Conservation (phyloP, 1,140 invertebrate genomes). For the Eupristina koningsbergeri region DNA sequence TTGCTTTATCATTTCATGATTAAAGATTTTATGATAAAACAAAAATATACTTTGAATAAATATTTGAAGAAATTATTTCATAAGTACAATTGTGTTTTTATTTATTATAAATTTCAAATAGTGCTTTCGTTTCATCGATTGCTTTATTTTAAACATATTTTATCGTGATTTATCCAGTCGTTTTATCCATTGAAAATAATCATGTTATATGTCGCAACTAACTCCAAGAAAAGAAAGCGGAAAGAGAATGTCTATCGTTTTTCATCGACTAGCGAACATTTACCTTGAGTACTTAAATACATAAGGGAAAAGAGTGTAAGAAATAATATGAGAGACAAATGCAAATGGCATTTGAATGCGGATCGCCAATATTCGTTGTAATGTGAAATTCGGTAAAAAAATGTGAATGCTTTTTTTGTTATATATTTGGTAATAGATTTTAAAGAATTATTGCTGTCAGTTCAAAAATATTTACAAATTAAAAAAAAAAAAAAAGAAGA, state of each 20-base stretch:
- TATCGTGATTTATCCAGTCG: not conserved
- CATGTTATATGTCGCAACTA: constrained; percentile 29
- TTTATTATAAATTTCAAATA: constrained; percentile 26
- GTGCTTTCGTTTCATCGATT: constrained; percentile 4
- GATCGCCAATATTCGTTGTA: not conserved
- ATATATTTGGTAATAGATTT: not conserved
- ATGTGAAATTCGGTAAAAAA: constrained; percentile 24
- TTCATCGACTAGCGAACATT: constrained; percentile 38
- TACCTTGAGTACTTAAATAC: constrained; percentile 46
- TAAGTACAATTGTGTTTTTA: constrained; percentile 4
- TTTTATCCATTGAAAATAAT: constrained; percentile 20
- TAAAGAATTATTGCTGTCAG: not conserved
- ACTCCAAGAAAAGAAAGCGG: not conserved
- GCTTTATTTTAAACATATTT: constrained; percentile 29
- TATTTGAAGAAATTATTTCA: constrained; percentile 6
- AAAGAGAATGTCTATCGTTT: constrained; percentile 19
- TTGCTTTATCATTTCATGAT: constrained; percentile 9
- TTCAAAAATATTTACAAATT: not conserved
- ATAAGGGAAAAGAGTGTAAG: constrained; percentile 7
- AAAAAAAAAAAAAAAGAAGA: not conserved
- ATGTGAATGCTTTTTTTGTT: constrained; percentile 13
- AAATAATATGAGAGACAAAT: constrained; percentile 29
- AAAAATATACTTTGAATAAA: constrained; percentile 31
- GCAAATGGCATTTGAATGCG: constrained; percentile 4
- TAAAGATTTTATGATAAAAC: not conserved